Evolutionary conservation across 2,888 invertebrate species (phyloP), one percentile per base, ranked within the genome.

Genomic region (Dryobotodes eremita): DNA sequence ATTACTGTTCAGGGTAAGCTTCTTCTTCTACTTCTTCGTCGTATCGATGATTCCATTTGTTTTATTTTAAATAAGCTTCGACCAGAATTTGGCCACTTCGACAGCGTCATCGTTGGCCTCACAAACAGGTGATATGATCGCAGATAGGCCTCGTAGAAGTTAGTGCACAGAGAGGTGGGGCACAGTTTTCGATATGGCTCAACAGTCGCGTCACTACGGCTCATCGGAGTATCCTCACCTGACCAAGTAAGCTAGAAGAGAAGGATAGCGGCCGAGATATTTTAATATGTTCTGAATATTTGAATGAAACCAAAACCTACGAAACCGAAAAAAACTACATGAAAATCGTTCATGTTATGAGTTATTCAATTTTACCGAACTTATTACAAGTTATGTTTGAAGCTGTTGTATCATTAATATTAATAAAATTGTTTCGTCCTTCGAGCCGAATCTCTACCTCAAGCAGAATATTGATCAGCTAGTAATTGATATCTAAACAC

Each of bases 381-480:
- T 23, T 31, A 23, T 23, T 53, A 23, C 8, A 23, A 31, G 31
- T 31, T 31, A 7, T 26, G 20, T 48, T 26, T 20, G 7, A 26
- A 20, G 7, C 20, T 31, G 6, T 15, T 42, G 15, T 5, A 42
- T n/a, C 3, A 31, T 23, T 8, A 31, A 69, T 53, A 2, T 15
- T 10, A 68, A 13, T 13, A 46, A 65, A 61, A 6, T 69, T 3
- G 5, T 55, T 64, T 31, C 5, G 57, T 72, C 20, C 72, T 79
- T 65, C 15, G 50, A 65, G 64, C 71, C 42, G 8, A 59, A 61
- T 76, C 11, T 53, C n/a, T 53, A 1, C 3, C 2, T 31, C 31
- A 15, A n/a, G 15, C 20, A 31, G 61, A 75, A 75, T 46, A 55
- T 72, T 53, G 31, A 59, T 65, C 20, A 59, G 26, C 15, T 66